phyloP scores from a whole-genome alignment of 2,888 invertebrate genomes.

The Drosophila flavopinicola region DNA sequence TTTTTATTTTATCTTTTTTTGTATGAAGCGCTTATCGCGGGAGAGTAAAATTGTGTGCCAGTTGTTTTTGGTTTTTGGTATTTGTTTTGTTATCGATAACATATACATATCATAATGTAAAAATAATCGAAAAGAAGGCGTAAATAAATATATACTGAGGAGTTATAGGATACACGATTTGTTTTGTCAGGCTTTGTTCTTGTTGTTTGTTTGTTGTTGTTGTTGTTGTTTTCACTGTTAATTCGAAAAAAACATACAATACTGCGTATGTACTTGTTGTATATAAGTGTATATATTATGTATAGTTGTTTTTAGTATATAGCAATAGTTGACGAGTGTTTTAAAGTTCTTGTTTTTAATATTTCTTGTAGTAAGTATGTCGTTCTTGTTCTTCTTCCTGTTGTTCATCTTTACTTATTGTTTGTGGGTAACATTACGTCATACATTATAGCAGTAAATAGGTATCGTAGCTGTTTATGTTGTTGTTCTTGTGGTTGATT shows the following conservation, averaged over 20 bases:
- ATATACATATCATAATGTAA: slow-evolving; percentile 48
- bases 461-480: slow-evolving; percentile 71
- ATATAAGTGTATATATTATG: slow-evolving; percentile 69
- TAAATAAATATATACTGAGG: slow-evolving; percentile 57
- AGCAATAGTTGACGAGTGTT: slow-evolving; percentile 72
- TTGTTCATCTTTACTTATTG: slow-evolving; percentile 34
- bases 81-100: slow-evolving; percentile 52
- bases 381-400: slow-evolving; percentile 20
- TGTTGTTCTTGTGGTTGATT: slow-evolving; percentile 27
- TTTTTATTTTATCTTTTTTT: slow-evolving; percentile 28
- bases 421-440: slow-evolving; percentile 72
- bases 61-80: slow-evolving; percentile 39
- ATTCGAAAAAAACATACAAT: slow-evolving; percentile 74
- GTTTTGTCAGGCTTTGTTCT: slow-evolving; percentile 75
- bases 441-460: slow-evolving; percentile 77
- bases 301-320: slow-evolving; percentile 61
- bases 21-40: slow-evolving; percentile 66
- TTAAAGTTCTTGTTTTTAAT: slow-evolving; percentile 50
- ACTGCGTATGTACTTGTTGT: slow-evolving; percentile 71
- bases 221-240: slow-evolving; percentile 62
- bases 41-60: slow-evolving; percentile 77
- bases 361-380: slow-evolving; percentile 23
- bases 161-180: slow-evolving; percentile 73
- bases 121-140: slow-evolving; percentile 50
- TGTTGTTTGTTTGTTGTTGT: too few species aligned